These are phyloP conservation scores for Macrophya alboannulata DNA, from an alignment of 2,888 invertebrate species.

Conservation along the genomic window DNA sequence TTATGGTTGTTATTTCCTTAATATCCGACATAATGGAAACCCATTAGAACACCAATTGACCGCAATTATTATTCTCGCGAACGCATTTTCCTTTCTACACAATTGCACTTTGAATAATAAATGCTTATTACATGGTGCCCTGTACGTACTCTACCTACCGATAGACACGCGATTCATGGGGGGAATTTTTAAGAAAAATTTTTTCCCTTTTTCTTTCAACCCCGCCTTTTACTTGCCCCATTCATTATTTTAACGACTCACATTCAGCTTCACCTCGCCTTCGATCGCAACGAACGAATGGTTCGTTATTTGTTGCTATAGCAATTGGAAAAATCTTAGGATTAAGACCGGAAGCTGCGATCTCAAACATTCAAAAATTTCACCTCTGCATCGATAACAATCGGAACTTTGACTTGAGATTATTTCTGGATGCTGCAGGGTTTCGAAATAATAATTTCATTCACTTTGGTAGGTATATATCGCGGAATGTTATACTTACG, in stretches of 20 bases:
- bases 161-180: background rate
- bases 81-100: constrained; percentile 27
- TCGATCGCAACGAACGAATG: background rate
- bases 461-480: constrained; percentile 2
- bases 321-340: background rate
- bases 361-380: background rate
- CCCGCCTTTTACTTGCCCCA: background rate
- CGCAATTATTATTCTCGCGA: constrained; percentile 46
- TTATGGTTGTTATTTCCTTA: constrained; percentile 37
- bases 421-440: background rate
- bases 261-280: background rate
- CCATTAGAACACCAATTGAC: constrained; percentile 39
- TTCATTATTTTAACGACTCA: background rate
- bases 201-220: background rate
- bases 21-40: constrained; percentile 20
- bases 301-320: background rate
- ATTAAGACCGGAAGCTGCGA: background rate
- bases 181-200: background rate
- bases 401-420: background rate
- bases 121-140: background rate
- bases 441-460: constrained; percentile 13
- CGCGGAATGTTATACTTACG: constrained; percentile 21
- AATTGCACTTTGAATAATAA: constrained; percentile 32
- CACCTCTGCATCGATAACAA: background rate
- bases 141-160: no score